Evolutionary conservation across 2,797 vertebrate species (phyloP).

Genomic region (Pipistrellus pygmaeus): DNA sequence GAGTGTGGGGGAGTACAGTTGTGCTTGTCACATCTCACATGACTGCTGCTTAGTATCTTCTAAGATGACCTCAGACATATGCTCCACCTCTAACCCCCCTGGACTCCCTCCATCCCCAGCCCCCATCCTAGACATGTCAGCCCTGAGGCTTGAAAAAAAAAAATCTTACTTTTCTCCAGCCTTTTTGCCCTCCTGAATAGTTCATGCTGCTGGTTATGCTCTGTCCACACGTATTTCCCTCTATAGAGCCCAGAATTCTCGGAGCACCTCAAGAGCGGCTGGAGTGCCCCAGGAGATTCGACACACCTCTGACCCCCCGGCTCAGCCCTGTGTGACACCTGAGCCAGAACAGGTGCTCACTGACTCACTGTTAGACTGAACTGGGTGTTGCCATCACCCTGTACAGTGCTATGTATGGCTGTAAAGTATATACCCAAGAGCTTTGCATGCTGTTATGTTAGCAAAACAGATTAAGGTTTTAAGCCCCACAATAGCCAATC

Average conservation of each 20-base stretch:
- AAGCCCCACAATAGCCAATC: conserved; percentile 77
- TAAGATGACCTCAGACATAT: not conserved
- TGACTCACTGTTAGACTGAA: not conserved
- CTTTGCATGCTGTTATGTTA: conserved; percentile 70
- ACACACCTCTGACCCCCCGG: not conserved
- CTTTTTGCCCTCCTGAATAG: not conserved
- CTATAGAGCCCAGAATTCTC: not conserved
- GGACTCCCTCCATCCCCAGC: not conserved
- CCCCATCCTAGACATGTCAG: not conserved
- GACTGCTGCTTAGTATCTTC: not conserved
- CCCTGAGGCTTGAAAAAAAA: not conserved
- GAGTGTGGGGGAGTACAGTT: too few species aligned
- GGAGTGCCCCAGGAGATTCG: not conserved
- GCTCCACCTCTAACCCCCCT: not conserved
- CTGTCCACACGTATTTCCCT: not conserved
- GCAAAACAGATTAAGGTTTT: conserved; percentile 79
- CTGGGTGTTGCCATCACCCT: not conserved
- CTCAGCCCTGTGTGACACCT: not conserved
- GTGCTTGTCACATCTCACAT: not conserved
- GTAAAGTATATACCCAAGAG: conserved; percentile 60
- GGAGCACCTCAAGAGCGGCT: not conserved
- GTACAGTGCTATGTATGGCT: not conserved
- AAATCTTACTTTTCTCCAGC: not conserved
- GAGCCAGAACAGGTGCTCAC: not conserved
- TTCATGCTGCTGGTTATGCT: not conserved